phyloP scores from a whole-genome alignment of 1,140 invertebrate species.

The Hesperophylax magnus region DNA sequence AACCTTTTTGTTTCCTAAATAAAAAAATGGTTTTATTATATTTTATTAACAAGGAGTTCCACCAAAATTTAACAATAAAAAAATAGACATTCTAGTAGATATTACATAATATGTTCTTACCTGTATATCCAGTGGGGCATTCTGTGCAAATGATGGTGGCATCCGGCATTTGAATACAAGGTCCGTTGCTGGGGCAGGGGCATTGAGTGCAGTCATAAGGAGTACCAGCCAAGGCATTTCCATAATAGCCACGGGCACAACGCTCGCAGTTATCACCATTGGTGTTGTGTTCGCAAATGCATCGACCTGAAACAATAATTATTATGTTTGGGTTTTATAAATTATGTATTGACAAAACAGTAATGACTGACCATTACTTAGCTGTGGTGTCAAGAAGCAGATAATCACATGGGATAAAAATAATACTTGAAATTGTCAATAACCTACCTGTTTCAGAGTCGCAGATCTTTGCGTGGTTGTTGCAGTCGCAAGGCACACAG shows the following conservation, averaged over 20 bases:
- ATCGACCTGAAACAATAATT: constrained; percentile 77
- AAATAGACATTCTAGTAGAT: no score
- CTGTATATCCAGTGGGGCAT: constrained; percentile 93
- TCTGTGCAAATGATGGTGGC: constrained; percentile 92
- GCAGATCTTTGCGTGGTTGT: constrained; percentile 95
- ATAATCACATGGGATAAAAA: no score
- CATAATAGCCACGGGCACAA: constrained; percentile 95
- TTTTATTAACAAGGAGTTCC: no score
- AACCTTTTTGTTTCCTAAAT: no score
- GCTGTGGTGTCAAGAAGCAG: no score
- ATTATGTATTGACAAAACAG: no score
- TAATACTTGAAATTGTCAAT: not conserved
- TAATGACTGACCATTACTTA: no score
- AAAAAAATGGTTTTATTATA: no score
- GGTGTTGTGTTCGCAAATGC: constrained; percentile 98
- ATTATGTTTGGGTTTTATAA: no score
- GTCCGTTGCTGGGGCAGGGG: constrained; percentile 93
- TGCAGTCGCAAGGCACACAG: constrained; percentile 97
- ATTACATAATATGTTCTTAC: constrained; percentile 71
- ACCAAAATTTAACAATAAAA: no score
- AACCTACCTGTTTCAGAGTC: constrained; percentile 90
- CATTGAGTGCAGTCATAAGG: constrained; percentile 92
- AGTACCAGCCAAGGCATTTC: constrained; percentile 91
- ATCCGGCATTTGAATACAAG: constrained; percentile 91
- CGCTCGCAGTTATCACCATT: constrained; percentile 95